These are phyloP conservation scores for Phthorimaea operculella DNA, from an alignment of 1,140 invertebrate genomes.

Conservation along the genomic window DNA sequence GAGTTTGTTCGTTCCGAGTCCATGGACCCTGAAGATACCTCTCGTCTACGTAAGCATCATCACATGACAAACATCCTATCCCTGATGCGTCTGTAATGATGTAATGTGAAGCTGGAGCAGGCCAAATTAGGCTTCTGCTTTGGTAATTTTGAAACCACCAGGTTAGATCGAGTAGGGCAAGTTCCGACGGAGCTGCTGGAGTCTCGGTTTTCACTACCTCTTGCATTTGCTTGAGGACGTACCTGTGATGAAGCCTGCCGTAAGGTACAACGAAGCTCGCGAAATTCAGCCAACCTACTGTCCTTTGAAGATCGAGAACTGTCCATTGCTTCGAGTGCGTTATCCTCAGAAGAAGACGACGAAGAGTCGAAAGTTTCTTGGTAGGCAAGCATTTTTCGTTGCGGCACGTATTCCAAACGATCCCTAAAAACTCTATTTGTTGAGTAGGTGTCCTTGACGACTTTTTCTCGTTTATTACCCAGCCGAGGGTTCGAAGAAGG, in stretches of 20 bases:
- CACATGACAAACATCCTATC: no score
- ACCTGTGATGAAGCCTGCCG: neutral
- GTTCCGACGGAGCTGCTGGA: neutral
- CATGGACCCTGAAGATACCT: slow-evolving; percentile 17
- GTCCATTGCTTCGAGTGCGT: neutral
- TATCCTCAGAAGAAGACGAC: neutral
- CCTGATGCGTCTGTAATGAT: slow-evolving; percentile 34
- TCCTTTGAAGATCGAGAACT: neutral
- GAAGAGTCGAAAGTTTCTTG: neutral
- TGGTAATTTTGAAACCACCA: neutral
- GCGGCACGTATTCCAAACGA: neutral
- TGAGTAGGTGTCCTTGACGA: neutral
- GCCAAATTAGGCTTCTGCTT: neutral
- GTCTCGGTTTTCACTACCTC: neutral
- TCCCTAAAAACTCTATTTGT: neutral
- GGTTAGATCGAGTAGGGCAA: neutral
- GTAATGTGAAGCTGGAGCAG: slow-evolving; percentile 17
- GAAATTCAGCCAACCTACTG: neutral
- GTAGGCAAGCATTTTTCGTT: neutral
- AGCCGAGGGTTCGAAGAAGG: no score
- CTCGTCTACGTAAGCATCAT: slow-evolving; percentile 28
- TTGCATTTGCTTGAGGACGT: neutral
- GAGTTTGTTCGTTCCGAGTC: slow-evolving; percentile 16
- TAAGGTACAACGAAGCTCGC: neutral
- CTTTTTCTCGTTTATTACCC: no score